Base-by-base conservation (phyloP, 92 coral and sea anemone genomes). In the Porites cylindrica region DNA sequence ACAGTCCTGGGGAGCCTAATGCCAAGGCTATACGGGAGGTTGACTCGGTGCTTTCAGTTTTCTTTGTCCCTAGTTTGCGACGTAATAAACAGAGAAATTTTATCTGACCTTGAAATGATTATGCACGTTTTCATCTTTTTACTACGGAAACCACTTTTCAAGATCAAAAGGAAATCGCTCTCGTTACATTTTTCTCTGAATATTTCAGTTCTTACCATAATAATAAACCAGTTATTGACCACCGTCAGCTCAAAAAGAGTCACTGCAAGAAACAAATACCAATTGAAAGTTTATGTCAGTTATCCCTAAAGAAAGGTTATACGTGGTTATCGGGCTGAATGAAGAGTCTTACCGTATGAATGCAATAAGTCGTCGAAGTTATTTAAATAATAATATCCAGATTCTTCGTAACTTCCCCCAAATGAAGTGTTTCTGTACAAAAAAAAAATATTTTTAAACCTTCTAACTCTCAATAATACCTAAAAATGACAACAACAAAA, bases 211-310 rank as follows among this genome's bases (percentile, higher is more conserved):
- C 97, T 90, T 80, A 97, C 99, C 99, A 97, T 97, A 19, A 97
- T 97, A 63, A 97, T 93, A 51, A 95, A 94, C 99, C 98, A 97
- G 94, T 97, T 97, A 87, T 97, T 97, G 47, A 97, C 94, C 4
- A 97, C 99, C 24, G 99, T 97, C 75, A 97, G 91, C 74, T 97
- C 99, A 81, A 97, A 97, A 84, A 97, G 81, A 14, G 99, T 97
- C 51, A 97, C 99, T 97, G 87, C 17, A 88, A 75, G 43, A 21
- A 18, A 85, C 17, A 52, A 52, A 20, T 17, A 29, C 4, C 56
- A 74, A 51, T 17, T 38, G 23, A 6, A 8, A 43, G 20, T 10
- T 50, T 8, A 16, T 8, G 56, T 17, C 32, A 17, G 10, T 10
- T 16, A 3, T 9, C 7, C 12, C 10, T 9, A 18, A 18, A 72